A percentile compares a stretch with the other conserved stretches of the same genome.
These are phyloP conservation scores for Diabrotica undecimpunctata DNA, from an alignment of 1,140 invertebrate genomes.

Conservation along the genomic window DNA sequence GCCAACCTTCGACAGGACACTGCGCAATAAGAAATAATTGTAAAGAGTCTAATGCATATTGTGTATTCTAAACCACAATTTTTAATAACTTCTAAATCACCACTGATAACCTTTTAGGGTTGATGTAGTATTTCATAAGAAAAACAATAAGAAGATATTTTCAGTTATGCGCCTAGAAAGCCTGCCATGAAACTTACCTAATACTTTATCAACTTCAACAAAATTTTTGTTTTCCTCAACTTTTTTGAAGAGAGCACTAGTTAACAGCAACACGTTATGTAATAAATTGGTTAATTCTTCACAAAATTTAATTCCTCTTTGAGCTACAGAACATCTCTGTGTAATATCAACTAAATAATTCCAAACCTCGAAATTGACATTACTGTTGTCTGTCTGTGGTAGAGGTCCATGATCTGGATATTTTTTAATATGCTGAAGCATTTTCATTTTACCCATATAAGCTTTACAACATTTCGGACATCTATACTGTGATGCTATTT, in stretches of 20 bases:
- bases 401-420: slow-evolving; percentile 59
- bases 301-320: slow-evolving; percentile 41
- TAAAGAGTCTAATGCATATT: too few relatives aligned
- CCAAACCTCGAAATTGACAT: slow-evolving; percentile 39
- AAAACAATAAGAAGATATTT: too few relatives aligned
- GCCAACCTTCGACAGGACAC: too few relatives aligned
- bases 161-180: too few relatives aligned
- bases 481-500: slow-evolving; percentile 53
- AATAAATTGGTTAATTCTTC: slow-evolving; percentile 40
- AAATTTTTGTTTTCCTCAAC: slow-evolving; percentile 30
- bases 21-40: too few relatives aligned
- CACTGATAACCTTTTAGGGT: too few relatives aligned
- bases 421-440: slow-evolving; percentile 60
- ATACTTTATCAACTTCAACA: slow-evolving; percentile 34
- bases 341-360: slow-evolving; percentile 40
- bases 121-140: too few relatives aligned
- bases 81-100: too few relatives aligned
- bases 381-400: slow-evolving; percentile 23
- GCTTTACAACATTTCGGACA: slow-evolving; percentile 59
- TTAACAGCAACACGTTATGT: slow-evolving; percentile 35
- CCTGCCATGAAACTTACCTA: slow-evolving; percentile 19
- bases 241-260: slow-evolving; percentile 40
- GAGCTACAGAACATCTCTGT: slow-evolving; percentile 33
- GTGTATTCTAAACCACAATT: too few relatives aligned
- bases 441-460: slow-evolving; percentile 54